Percentiles rank a stretch among this genome's conserved stretches.
These are phyloP conservation scores for Ivindomyrus marchei DNA, from an alignment of 2,113 vertebrate genomes.

Conservation along the genomic window DNA sequence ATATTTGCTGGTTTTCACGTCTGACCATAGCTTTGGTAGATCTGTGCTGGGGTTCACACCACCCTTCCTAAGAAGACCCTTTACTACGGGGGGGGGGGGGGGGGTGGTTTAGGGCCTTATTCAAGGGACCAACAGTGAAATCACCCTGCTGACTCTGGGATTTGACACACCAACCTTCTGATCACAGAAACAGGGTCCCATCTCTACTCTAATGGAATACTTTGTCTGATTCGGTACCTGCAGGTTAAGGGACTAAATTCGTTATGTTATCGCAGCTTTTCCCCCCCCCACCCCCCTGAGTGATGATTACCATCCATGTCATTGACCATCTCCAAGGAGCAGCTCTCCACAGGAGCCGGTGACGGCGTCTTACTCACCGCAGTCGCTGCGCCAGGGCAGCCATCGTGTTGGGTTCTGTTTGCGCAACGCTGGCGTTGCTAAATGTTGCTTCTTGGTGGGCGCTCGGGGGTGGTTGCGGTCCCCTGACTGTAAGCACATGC, in stretches of 20 bases:
- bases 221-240: background rate
- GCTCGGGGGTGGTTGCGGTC: background rate
- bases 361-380: background rate
- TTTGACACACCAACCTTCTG: background rate
- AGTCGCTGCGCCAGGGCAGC: background rate
- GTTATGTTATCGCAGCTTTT: background rate
- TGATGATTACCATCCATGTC: background rate
- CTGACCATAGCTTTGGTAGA: background rate
- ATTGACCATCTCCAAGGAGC: background rate
- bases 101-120: background rate
- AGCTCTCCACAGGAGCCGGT: background rate
- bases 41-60: background rate
- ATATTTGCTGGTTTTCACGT: background rate
- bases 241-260: background rate
- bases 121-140: background rate
- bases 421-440: background rate
- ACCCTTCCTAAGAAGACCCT: background rate
- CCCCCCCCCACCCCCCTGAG: too few relatives aligned
- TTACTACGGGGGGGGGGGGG: background rate
- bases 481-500: conserved; percentile 19
- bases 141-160: background rate
- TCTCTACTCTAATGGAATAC: background rate
- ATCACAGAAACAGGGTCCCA: background rate
- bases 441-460: conserved; percentile 13
- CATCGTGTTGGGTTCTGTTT: background rate